Evolutionary conservation across 2,888 invertebrate species (phyloP).

Genomic region (Morpho helenor): DNA sequence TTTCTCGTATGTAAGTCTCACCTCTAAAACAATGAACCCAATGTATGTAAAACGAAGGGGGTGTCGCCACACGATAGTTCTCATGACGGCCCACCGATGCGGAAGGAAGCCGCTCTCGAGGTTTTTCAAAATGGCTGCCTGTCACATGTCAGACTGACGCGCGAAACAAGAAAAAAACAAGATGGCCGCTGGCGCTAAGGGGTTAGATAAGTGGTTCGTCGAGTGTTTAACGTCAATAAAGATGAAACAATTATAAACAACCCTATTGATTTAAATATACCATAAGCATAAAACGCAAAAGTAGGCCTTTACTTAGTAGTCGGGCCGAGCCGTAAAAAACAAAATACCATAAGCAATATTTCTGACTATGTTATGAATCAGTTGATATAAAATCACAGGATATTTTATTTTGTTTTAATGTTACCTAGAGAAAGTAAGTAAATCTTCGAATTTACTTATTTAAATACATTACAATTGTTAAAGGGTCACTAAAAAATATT

Average conservation of each 20-base stretch:
- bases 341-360: too few species aligned
- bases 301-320: too few species aligned
- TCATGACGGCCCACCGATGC: constrained; percentile 70
- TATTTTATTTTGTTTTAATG: too few species aligned
- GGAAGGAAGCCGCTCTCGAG: constrained; percentile 76
- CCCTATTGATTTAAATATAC: background rate
- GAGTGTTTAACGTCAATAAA: constrained; percentile 2
- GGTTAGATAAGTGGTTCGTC: constrained; percentile 5
- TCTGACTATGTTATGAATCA: too few species aligned
- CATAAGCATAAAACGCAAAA: too few species aligned
- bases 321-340: too few species aligned
- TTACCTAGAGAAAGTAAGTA: too few species aligned
- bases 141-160: constrained; percentile 66
- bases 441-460: too few species aligned
- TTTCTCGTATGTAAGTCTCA: constrained; percentile 59
- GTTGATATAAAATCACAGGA: too few species aligned
- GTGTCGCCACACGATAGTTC: constrained; percentile 70
- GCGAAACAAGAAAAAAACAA: constrained; percentile 60
- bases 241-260: background rate
- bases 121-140: constrained; percentile 77
- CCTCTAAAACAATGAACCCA: constrained; percentile 74
- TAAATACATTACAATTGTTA: too few species aligned
- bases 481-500: too few species aligned
- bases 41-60: constrained; percentile 73
- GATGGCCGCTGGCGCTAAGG: constrained; percentile 45